Base-by-base conservation (phyloP, 2,888 invertebrate genomes). In the Steinernema carpocapsae region DNA sequence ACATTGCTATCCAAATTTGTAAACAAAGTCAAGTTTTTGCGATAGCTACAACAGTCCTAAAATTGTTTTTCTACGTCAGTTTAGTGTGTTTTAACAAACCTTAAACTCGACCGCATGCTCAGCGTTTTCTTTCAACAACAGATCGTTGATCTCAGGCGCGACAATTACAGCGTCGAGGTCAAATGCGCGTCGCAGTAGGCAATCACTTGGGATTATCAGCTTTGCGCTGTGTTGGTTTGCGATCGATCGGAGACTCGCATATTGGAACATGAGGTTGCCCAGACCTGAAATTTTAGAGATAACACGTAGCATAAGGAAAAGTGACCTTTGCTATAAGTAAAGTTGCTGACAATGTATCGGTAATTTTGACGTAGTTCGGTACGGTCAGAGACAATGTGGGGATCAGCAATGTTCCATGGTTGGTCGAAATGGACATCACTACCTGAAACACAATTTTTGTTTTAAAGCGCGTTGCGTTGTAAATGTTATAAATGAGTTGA, bases 211-310 rank as follows among this genome's bases (percentile, higher is more conserved):
- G 43, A 86, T 72, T n/a, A 86, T 71, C 42, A 86, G 70, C 26
- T 51, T 77, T 2, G 84, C 81, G 7, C 79, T 70, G 45, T 78
- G 32, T 14, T 77, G 26, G 19, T 43, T 37, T 0, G 86, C 84
- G 0, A 85, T 71, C 7, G 79, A 78, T 0, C 77, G 37, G 22
- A 86, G 76, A 19, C 82, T 76, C 14, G 86, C 86, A 64, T 82
- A 76, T 76, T 86, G 84, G 77, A 87, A 87, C 85, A 87, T 86
- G 43, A 82, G 76, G 73, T 87, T 87, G 46, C 87, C 87, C 32
- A 85, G 77, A 12, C 87, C 86, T 85, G 73, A 64, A 79, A 72
- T 43, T 42, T n/a, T n/a, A n/a, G n/a, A n/a, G n/a, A n/a, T n/a
- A n/a, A n/a, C n/a, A n/a, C n/a, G n/a, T n/a, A n/a, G n/a, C n/a